Evolutionary conservation across 1,140 invertebrate species (phyloP).

Genomic region (Homalodisca vitripennis): DNA sequence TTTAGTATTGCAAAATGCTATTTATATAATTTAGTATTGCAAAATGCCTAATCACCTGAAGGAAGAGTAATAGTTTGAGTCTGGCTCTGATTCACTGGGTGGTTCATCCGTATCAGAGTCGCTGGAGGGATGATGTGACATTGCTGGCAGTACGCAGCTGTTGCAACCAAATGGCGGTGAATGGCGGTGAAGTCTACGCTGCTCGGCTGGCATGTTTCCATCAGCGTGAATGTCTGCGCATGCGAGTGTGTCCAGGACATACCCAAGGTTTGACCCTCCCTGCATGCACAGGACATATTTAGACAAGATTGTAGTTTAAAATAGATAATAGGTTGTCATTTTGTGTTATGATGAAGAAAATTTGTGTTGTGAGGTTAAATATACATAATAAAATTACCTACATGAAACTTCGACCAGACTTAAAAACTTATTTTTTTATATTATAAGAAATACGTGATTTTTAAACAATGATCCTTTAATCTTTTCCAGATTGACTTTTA

Average conservation of each 20-base stretch:
- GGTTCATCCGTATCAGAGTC: slow-evolving; percentile 78
- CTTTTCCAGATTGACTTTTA: too few relatives aligned
- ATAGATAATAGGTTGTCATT: background rate
- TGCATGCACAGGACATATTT: slow-evolving; percentile 42
- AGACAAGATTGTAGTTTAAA: background rate
- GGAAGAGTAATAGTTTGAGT: slow-evolving; percentile 91
- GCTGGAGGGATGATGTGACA: slow-evolving; percentile 59
- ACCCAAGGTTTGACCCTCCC: slow-evolving; percentile 94
- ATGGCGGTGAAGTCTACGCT: slow-evolving; percentile 79
- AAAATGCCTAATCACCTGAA: too few relatives aligned
- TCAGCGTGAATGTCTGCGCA: slow-evolving; percentile 70
- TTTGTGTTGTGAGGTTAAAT: background rate
- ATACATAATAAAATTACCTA: background rate
- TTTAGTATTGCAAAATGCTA: too few relatives aligned
- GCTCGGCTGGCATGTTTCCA: slow-evolving; percentile 85
- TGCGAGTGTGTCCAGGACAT: slow-evolving; percentile 87
- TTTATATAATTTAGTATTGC: too few relatives aligned
- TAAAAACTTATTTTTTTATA: too few relatives aligned
- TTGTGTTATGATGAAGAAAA: background rate
- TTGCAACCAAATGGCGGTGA: too few relatives aligned
- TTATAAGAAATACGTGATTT: too few relatives aligned
- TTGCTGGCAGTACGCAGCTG: slow-evolving; percentile 69
- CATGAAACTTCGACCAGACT: too few relatives aligned
- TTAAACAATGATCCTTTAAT: too few relatives aligned
- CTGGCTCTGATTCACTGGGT: slow-evolving; percentile 78